phyloP scores from a whole-genome alignment of 30 jellyfish, hydroid and myxozoan species.

The Cassiopea xamachana region DNA sequence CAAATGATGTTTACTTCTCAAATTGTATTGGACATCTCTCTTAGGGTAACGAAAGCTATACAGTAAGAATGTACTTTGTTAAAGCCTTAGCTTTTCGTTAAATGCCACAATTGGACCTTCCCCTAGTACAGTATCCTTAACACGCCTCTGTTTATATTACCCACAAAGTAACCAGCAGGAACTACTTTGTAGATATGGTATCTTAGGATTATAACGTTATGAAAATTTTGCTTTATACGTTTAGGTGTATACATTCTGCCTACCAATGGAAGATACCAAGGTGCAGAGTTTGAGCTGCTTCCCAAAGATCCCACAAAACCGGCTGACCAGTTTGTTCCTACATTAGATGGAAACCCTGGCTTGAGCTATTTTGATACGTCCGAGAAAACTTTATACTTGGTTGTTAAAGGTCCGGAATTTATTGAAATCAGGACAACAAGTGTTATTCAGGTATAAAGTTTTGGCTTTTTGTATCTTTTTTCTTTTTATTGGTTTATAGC shows the following conservation, averaged over 20 bases:
- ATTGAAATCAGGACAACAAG: conserved; percentile 75
- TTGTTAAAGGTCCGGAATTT: conserved; percentile 74
- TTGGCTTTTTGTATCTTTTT: not conserved
- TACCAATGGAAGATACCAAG: conserved; percentile 64
- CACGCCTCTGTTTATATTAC: too few species aligned
- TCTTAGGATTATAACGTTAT: not conserved
- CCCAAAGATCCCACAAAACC: conserved; percentile 87
- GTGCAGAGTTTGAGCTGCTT: conserved; percentile 50
- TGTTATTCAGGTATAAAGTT: conserved; percentile 71
- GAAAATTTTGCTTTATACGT: not conserved
- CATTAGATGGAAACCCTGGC: conserved; percentile 74
- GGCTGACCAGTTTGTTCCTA: conserved; percentile 74
- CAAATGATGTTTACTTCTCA: too few species aligned
- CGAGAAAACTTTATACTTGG: conserved; percentile 72
- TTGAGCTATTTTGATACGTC: conserved; percentile 80
- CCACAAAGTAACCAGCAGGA: not conserved
- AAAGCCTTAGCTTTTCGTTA: too few species aligned
- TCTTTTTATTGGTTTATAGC: not conserved
- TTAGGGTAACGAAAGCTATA: too few species aligned
- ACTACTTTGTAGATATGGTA: not conserved
- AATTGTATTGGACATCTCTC: too few species aligned
- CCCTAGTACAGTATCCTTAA: too few species aligned
- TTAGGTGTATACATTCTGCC: conserved; percentile 69
- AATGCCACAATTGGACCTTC: too few species aligned
- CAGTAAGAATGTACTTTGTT: too few species aligned